Evolutionary conservation across 2,888 invertebrate species (phyloP), one percentile per base, ranked within the genome.

Genomic region (Abscondita cerata): DNA sequence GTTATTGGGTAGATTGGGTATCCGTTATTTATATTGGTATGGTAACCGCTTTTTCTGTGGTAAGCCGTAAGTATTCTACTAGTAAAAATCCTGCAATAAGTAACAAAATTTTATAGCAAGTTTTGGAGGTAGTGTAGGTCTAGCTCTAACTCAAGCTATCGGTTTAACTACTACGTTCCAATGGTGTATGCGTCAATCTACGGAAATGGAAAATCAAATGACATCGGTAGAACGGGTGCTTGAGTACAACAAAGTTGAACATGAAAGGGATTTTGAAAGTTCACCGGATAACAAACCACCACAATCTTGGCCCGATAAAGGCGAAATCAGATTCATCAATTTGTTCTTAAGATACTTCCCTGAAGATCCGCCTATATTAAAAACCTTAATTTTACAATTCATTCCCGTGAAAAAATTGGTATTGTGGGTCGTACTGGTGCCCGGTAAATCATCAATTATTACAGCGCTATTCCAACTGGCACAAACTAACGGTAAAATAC

Each of bases 1-100:
- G 96, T 0, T 92, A 96, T 74, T 93, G 93, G 87, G 81, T 98
- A 72, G 98, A 98, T 78, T 83, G 93, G 68, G 87, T 95, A 52
- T 96, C 96, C 76, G 88, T 93, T 0, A 67, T 92, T 3, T 98
- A 96, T 80, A 93, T 98, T 62, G 87, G 88, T 0, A 78, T 92
- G 44, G 95, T 97, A 0, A 93, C 96, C 0, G 83, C n/a, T n/a
- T n/a, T n/a, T 31, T 1, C n/a, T n/a, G n/a, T n/a, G n/a, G n/a
- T n/a, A n/a, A n/a, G n/a, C n/a, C n/a, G n/a, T n/a, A n/a, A n/a
- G n/a, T n/a, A n/a, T n/a, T n/a, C n/a, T n/a, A n/a, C n/a, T n/a
- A n/a, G n/a, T n/a, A n/a, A n/a, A n/a, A n/a, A n/a, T n/a, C n/a
- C n/a, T n/a, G n/a, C n/a, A n/a, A n/a, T n/a, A n/a, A n/a, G 9